Conservation (phyloP, 2,797 vertebrate genomes). For the Tiaroga cobitis region DNA sequence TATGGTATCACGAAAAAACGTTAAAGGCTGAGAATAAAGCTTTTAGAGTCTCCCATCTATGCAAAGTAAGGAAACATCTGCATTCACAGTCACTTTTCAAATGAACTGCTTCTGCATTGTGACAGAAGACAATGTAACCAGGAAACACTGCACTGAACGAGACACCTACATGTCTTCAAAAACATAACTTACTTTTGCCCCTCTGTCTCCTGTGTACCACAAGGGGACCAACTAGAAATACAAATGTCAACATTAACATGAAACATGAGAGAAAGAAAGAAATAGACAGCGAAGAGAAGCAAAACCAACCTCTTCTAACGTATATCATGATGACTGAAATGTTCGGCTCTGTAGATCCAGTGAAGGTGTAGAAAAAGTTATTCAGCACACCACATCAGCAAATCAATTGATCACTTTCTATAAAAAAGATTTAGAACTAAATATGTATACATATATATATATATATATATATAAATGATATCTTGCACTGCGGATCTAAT, state of each 20-base stretch:
- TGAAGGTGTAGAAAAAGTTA: background rate
- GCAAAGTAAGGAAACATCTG: background rate
- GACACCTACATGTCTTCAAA: background rate
- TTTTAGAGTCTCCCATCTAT: background rate
- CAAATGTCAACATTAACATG: conserved; percentile 22
- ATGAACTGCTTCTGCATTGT: background rate
- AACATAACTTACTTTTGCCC: conserved; percentile 24
- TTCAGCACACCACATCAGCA: background rate
- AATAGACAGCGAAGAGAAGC: background rate
- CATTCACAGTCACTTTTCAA: background rate
- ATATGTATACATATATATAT: too few relatives aligned
- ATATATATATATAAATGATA: background rate
- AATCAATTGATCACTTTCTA: background rate
- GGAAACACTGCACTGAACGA: background rate
- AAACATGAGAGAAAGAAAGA: background rate
- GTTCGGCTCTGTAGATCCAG: background rate
- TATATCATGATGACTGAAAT: conserved; percentile 45
- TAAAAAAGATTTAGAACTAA: background rate
- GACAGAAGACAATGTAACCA: background rate
- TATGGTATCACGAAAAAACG: background rate
- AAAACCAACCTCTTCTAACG: conserved; percentile 44
- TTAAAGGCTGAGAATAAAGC: background rate
- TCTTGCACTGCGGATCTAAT: background rate
- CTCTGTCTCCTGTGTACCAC: conserved; percentile 31
- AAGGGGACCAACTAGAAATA: conserved; percentile 27